Percentiles rank a stretch among this genome's conserved stretches.
These are phyloP conservation scores for Agrochola lota DNA, from an alignment of 2,888 invertebrate species.

Conservation along the genomic window DNA sequence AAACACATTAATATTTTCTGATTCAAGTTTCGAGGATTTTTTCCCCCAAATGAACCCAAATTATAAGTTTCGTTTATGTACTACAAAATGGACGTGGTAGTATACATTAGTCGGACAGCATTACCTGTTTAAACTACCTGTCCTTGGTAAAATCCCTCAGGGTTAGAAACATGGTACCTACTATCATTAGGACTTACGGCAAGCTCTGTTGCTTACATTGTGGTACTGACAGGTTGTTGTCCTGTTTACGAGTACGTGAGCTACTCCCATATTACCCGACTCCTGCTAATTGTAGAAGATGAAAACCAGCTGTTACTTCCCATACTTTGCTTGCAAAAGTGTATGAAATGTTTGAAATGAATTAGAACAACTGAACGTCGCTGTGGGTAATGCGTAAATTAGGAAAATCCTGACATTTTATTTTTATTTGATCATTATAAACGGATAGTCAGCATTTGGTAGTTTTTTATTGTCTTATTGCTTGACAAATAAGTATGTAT, in stretches of 20 bases:
- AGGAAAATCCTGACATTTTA: neutral
- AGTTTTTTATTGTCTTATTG: neutral
- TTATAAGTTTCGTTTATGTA: neutral
- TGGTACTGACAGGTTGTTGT: conserved; percentile 24
- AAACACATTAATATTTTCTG: neutral
- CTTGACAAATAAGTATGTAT: neutral
- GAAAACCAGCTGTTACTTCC: neutral
- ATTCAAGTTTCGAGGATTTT: neutral
- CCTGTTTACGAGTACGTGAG: conserved; percentile 10
- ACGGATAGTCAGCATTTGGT: neutral
- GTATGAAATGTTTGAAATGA: neutral
- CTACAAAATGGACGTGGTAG: neutral
- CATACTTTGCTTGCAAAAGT: neutral
- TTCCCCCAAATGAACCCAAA: neutral
- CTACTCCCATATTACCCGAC: neutral
- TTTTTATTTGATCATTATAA: neutral
- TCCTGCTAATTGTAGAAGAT: neutral
- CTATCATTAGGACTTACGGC: conserved; percentile 11
- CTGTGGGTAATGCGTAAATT: neutral
- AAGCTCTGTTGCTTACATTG: conserved; percentile 5
- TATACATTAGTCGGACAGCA: neutral
- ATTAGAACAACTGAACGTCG: neutral
- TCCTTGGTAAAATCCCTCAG: conserved; percentile 3
- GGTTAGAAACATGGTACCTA: neutral
- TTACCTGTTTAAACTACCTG: neutral